These are phyloP conservation scores for Ascidia mentula DNA, from an alignment of 23 tunicate species.

Conservation along the genomic window DNA sequence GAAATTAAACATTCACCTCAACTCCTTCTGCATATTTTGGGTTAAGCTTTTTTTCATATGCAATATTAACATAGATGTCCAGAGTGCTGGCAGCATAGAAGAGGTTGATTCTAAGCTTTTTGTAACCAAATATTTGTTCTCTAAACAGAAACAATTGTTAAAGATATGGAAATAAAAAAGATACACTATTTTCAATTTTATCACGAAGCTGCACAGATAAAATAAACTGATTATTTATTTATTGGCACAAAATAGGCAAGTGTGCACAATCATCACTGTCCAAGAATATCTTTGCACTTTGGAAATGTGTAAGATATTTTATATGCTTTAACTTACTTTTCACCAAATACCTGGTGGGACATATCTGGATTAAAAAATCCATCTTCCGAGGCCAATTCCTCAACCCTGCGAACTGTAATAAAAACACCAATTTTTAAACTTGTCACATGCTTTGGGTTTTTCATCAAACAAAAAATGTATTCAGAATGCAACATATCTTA, in stretches of 20 bases:
- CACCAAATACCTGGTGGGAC: slow-evolving; percentile 98
- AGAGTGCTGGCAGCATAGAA: slow-evolving; percentile 65
- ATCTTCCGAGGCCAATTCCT: slow-evolving; percentile 52
- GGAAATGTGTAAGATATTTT: too few relatives aligned
- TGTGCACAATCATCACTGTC: too few relatives aligned
- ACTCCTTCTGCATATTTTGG: slow-evolving; percentile 62
- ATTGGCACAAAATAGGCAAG: too few relatives aligned
- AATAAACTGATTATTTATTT: too few relatives aligned
- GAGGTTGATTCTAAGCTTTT: slow-evolving; percentile 41
- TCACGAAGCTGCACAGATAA: too few relatives aligned
- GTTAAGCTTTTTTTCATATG: slow-evolving; percentile 46
- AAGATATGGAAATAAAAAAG: too few relatives aligned
- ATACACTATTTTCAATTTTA: too few relatives aligned
- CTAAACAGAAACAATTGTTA: too few relatives aligned
- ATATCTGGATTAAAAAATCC: slow-evolving; percentile 77
- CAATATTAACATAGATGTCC: slow-evolving; percentile 33
- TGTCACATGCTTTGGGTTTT: too few relatives aligned
- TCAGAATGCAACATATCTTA: slow-evolving; percentile 8
- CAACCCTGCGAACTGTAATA: slow-evolving; percentile 24
- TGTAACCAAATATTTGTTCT: slow-evolving; percentile 96
- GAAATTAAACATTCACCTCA: slow-evolving; percentile 24
- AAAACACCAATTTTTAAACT: not conserved
- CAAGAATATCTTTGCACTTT: too few relatives aligned
- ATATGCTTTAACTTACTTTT: slow-evolving; percentile 68
- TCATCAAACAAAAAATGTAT: too few relatives aligned